Conservation (phyloP, 53 echinoderm and acorn worm species). For the Paelopatides confundens region DNA sequence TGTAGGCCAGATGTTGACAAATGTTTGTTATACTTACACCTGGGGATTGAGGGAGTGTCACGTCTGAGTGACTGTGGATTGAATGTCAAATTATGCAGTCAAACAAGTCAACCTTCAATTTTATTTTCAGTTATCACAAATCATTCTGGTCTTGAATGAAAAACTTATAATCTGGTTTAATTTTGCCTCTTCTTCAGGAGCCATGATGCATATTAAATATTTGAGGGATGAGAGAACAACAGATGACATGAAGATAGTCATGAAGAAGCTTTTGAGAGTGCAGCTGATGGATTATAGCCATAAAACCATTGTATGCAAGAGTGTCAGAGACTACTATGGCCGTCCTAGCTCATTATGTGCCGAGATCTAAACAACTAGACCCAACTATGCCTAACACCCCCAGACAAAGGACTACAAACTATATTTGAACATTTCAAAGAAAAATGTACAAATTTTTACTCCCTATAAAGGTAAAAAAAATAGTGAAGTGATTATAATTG, state of each 20-base stretch:
- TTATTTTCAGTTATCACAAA: no score
- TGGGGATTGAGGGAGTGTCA: no score
- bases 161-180: no score
- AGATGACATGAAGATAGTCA: neutral
- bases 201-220: neutral
- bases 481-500: constrained; percentile 3
- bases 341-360: constrained; percentile 18
- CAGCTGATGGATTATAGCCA: neutral
- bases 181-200: neutral
- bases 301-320: neutral
- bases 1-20: no score
- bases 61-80: no score
- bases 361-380: neutral
- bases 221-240: neutral
- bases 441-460: neutral
- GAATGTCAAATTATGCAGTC: no score
- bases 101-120: no score
- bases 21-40: no score
- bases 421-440: neutral
- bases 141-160: no score
- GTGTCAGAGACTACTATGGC: constrained; percentile 10
- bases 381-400: neutral
- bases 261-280: neutral
- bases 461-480: neutral
- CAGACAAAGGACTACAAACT: neutral